phyloP scores from a whole-genome alignment of 2,888 invertebrate genomes.

The Yponomeuta cagnagella region DNA sequence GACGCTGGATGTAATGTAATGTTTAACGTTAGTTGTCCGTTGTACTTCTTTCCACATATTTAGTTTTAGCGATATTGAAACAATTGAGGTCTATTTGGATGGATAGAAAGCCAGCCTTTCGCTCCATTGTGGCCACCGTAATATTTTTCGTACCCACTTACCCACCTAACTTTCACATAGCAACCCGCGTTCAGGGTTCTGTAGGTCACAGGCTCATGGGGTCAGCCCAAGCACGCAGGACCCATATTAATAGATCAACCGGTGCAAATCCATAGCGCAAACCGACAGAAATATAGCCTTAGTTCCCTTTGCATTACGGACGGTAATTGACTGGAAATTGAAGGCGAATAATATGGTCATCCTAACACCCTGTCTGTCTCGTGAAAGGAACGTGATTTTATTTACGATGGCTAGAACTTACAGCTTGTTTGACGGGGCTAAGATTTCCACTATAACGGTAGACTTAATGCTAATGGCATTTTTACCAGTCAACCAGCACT shows the following conservation, averaged over 20 bases:
- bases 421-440: not conserved
- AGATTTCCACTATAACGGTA: not conserved
- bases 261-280: not conserved
- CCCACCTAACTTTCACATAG: constrained; percentile 14
- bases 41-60: too few species aligned
- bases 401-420: not conserved
- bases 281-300: not conserved
- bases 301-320: not conserved
- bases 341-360: not conserved
- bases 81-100: too few species aligned
- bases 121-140: not conserved
- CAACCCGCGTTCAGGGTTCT: constrained; percentile 42
- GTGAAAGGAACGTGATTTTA: not conserved
- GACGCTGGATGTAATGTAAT: too few species aligned
- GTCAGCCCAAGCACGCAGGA: constrained; percentile 40
- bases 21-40: too few species aligned
- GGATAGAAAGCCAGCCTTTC: too few species aligned
- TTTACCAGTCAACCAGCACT: too few species aligned
- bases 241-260: constrained; percentile 51
- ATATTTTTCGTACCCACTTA: not conserved
- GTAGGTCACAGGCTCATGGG: constrained; percentile 61
- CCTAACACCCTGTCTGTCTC: not conserved
- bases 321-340: not conserved
- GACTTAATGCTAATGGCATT: too few species aligned
- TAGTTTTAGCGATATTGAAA: too few species aligned